Evolutionary conservation across 2,113 vertebrate species (phyloP), one percentile per base, ranked within the genome.

Genomic region (Centropus bengalensis): DNA sequence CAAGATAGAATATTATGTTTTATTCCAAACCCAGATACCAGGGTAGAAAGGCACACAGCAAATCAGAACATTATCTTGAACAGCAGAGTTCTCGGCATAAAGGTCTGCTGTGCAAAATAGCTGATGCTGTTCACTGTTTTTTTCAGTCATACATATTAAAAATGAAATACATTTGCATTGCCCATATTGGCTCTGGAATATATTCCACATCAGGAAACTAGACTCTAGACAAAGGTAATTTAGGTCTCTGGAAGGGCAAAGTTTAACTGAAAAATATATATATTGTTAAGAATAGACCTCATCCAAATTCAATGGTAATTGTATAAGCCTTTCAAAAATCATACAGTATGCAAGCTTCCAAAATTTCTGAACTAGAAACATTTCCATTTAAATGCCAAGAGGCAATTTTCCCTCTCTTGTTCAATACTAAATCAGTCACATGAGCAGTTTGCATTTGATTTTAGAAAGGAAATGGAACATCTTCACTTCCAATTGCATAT

Each of bases 201-300:
- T 83, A 96, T 97, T 96, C 94, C 86, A 58, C 91, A 87, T 85
- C 75, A 96, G 96, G 95, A 95, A 96, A 75, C 83, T 59, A 93
- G 62, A 94, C 44, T 85, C 64, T 82, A 94, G 78, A 85, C 83
- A 91, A 93, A 96, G 92, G 88, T 95, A 96, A 97, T 96, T 95
- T 92, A 81, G 89, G 80, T 81, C 89, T 96, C 89, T 78, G 89
- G 55, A 97, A 97, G 94, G 91, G 88, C 88, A 96, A 95, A 70
- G 96, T 97, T 97, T 97, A 97, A 98, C 97, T 96, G 91, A 95
- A 89, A 96, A 96, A 96, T 91, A 95, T 66, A 94, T 96, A 89
- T 96, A 95, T 96, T 96, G 96, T 96, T 89, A 91, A 95, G 92
- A 96, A 90, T 44, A 89, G 88, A 94, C 63, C 44, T 88, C 77